These are phyloP conservation scores for Eulacestoma nigropectus DNA, from an alignment of 2,113 vertebrate genomes.

Conservation along the genomic window DNA sequence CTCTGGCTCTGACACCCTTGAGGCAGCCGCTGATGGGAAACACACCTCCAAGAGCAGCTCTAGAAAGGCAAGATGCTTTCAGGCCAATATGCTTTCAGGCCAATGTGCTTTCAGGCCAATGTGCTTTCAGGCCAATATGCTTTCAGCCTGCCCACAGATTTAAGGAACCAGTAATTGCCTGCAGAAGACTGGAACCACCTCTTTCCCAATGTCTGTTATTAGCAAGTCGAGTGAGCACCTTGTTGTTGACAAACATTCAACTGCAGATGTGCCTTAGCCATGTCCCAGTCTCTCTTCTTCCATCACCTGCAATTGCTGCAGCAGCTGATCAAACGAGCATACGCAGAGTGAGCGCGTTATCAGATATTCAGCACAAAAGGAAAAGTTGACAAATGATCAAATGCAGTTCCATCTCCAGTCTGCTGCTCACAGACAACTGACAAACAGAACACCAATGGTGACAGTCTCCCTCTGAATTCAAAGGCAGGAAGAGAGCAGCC, in stretches of 20 bases:
- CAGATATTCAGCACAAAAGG: constrained; percentile 22
- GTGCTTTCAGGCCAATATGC: not conserved
- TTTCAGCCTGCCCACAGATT: not conserved
- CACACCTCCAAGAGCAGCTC: not conserved
- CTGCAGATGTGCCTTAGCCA: not conserved
- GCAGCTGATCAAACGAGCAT: not conserved
- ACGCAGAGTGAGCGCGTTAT: not conserved
- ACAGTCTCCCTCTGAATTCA: not conserved
- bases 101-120: not conserved
- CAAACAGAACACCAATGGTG: not conserved
- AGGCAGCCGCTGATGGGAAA: not conserved
- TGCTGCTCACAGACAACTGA: constrained; percentile 1
- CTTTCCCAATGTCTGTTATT: not conserved
- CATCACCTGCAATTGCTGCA: constrained; percentile 14
- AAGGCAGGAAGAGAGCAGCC: not conserved
- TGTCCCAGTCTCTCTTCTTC: not conserved
- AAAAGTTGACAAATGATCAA: constrained; percentile 41
- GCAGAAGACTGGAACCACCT: not conserved
- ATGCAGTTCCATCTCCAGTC: not conserved
- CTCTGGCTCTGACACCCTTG: not conserved
- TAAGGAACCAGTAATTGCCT: not conserved
- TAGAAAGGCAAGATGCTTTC: not conserved
- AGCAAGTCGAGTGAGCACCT: not conserved
- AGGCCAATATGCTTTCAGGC: not conserved
- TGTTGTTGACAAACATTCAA: constrained; percentile 28